These are phyloP conservation scores for Pygocentrus nattereri DNA, from an alignment of 2,797 vertebrate species.

Conservation along the genomic window DNA sequence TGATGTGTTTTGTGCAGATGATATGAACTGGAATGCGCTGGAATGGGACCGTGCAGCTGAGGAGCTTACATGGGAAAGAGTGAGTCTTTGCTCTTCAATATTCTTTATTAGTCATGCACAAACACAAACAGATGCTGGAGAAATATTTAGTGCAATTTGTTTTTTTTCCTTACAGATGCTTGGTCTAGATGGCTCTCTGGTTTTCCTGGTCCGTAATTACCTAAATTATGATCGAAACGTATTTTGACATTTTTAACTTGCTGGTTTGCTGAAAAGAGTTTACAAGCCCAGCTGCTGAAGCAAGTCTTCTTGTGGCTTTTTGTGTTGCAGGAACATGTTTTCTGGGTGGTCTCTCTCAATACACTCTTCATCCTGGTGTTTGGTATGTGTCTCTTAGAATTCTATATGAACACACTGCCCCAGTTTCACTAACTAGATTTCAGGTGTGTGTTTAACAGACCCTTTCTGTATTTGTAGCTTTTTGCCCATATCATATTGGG, in stretches of 20 bases:
- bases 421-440: neutral
- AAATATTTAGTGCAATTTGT: neutral
- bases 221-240: neutral
- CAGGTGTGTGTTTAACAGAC: neutral
- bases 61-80: slow-evolving; percentile 98
- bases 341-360: slow-evolving; percentile 99
- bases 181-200: slow-evolving; percentile 95
- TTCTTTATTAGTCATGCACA: neutral
- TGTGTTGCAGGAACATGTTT: slow-evolving; percentile 92
- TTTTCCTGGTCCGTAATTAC: slow-evolving; percentile 90
- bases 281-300: neutral
- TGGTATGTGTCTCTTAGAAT: slow-evolving; percentile 78
- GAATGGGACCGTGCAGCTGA: slow-evolving; percentile 99
- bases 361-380: slow-evolving; percentile 98
- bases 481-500: slow-evolving; percentile 98
- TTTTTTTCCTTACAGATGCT: slow-evolving; percentile 87
- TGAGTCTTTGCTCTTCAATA: slow-evolving; percentile 68
- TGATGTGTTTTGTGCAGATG: slow-evolving; percentile 78
- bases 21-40: slow-evolving; percentile 99
- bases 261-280: neutral
- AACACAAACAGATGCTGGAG: neutral
- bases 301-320: neutral
- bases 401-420: neutral
- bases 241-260: slow-evolving; percentile 2
- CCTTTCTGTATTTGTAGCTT: slow-evolving; percentile 79